phyloP scores from a whole-genome alignment of 2,888 invertebrate species.

The Notocelia uddmanniana region DNA sequence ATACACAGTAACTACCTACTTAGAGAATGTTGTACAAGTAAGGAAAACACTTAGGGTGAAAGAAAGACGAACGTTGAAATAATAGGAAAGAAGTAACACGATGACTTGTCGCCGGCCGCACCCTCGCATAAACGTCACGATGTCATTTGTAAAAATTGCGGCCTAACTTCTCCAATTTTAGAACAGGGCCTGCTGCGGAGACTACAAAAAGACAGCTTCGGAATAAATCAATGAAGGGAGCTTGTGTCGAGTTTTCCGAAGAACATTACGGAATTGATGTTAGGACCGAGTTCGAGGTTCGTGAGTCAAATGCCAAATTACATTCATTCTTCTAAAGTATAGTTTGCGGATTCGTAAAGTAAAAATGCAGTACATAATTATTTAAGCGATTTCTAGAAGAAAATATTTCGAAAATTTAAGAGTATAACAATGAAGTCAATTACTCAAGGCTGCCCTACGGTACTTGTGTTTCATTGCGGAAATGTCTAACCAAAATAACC shows the following conservation, averaged over 20 bases:
- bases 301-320: slow-evolving; percentile 20
- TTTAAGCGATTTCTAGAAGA: too few species aligned
- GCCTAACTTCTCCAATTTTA: slow-evolving; percentile 81
- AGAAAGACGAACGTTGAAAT: slow-evolving; percentile 72
- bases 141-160: slow-evolving; percentile 86
- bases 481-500: slow-evolving; percentile 80
- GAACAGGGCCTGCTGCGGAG: slow-evolving; percentile 65
- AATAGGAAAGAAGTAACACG: slow-evolving; percentile 84
- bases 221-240: slow-evolving; percentile 45
- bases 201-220: slow-evolving; percentile 45
- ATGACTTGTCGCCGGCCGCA: slow-evolving; percentile 82
- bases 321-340: neutral
- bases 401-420: neutral
- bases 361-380: neutral
- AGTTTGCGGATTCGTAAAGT: neutral
- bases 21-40: slow-evolving; percentile 62
- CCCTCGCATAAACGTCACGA: slow-evolving; percentile 84
- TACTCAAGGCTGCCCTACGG: slow-evolving; percentile 57
- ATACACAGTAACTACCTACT: slow-evolving; percentile 59
- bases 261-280: slow-evolving; percentile 39
- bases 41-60: slow-evolving; percentile 67
- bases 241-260: slow-evolving; percentile 33
- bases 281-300: slow-evolving; percentile 31
- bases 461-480: slow-evolving; percentile 62
- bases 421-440: neutral